Conservation (phyloP, 92 coral and sea anemone species). For the Porites divaricata region DNA sequence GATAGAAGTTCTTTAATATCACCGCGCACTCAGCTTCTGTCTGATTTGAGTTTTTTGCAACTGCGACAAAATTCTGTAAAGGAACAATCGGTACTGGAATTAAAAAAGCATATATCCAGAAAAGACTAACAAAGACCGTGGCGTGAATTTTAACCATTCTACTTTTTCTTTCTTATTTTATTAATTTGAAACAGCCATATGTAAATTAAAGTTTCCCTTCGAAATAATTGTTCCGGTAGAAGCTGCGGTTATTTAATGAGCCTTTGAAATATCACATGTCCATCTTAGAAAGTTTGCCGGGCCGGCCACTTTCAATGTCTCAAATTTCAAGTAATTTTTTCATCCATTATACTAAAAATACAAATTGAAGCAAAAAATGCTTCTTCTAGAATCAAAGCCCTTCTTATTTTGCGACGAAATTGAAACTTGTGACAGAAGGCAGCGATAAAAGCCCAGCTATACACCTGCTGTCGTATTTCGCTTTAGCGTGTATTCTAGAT, state of each 20-base stretch:
- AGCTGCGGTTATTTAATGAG: neutral
- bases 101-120: too few relatives aligned
- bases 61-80: too few relatives aligned
- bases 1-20: too few relatives aligned
- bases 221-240: neutral
- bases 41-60: too few relatives aligned
- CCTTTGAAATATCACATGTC: neutral
- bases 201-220: constrained; percentile 5
- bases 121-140: too few relatives aligned
- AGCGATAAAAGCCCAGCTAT: neutral
- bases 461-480: constrained; percentile 8
- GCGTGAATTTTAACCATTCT: neutral
- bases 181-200: neutral
- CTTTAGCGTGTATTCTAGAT: neutral
- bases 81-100: neutral
- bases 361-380: neutral
- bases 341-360: neutral
- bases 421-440: neutral
- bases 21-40: too few relatives aligned
- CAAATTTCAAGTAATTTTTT: neutral
- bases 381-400: neutral
- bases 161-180: neutral
- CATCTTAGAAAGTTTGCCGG: neutral
- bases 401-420: neutral
- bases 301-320: neutral